A percentile compares a stretch with the other conserved stretches of the same genome.
Conservation (phyloP, 1,140 invertebrate genomes). For the Magallana ariakensis region DNA sequence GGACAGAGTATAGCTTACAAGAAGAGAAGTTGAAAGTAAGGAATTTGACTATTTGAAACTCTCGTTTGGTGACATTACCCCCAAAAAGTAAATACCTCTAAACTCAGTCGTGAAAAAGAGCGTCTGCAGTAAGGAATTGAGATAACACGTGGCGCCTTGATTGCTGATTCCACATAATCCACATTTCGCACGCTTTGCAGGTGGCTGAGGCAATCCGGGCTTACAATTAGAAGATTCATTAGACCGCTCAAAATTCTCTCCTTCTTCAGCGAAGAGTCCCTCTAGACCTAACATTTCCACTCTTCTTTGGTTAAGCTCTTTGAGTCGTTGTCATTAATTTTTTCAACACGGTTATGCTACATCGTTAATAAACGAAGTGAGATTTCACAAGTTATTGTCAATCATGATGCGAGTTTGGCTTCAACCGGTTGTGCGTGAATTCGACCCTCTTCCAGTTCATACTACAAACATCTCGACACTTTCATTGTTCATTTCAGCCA, state of each 20-base stretch:
- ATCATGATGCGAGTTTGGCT: no score
- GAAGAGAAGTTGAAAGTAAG: no score
- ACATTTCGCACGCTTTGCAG: constrained; percentile 65
- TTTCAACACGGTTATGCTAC: no score
- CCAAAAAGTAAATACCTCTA: constrained; percentile 70
- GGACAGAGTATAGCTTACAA: no score
- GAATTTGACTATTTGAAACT: no score
- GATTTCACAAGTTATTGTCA: no score
- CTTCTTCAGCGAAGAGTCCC: constrained; percentile 62
- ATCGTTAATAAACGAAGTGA: no score
- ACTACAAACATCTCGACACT: no score
- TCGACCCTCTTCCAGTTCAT: no score
- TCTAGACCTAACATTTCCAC: constrained; percentile 31
- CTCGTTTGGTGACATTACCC: no score
- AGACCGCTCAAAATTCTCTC: neutral
- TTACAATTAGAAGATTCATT: neutral
- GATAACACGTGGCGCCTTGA: constrained; percentile 79
- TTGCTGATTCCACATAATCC: constrained; percentile 77
- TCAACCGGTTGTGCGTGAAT: no score
- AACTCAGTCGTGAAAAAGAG: constrained; percentile 79
- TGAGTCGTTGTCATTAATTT: neutral
- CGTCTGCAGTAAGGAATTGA: constrained; percentile 78
- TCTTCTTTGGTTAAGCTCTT: neutral
- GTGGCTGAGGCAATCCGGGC: constrained; percentile 56
- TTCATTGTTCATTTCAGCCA: no score